Percentiles rank a stretch among this genome's conserved stretches.
Evolutionary conservation across 2,113 vertebrate species (phyloP).

Genomic region (Crotalus horridus): DNA sequence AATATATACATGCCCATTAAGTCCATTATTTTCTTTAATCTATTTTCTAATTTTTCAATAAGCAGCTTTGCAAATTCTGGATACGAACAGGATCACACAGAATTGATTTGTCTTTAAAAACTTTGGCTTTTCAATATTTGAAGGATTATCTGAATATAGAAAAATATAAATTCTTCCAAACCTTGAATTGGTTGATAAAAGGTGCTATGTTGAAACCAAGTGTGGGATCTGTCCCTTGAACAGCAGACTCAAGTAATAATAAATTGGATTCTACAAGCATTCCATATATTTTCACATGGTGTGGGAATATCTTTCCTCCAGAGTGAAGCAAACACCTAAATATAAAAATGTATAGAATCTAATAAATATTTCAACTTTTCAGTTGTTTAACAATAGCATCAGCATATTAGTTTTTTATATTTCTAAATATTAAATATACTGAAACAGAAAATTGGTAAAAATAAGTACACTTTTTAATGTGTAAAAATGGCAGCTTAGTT

Average conservation of each 20-base stretch:
- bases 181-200: constrained; percentile 97
- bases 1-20: neutral
- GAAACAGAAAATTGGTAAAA: neutral
- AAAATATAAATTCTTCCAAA: constrained; percentile 51
- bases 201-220: constrained; percentile 92
- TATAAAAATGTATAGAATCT: neutral
- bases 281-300: constrained; percentile 84
- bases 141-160: neutral
- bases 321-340: constrained; percentile 88
- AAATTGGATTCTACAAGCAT: constrained; percentile 87
- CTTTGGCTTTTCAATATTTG: neutral
- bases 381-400: neutral
- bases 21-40: neutral
- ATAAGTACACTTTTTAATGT: neutral
- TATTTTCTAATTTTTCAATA: neutral
- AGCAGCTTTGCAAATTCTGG: neutral
- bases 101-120: neutral
- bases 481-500: neutral
- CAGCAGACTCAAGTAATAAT: constrained; percentile 86
- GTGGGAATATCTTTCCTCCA: constrained; percentile 90
- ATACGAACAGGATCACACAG: neutral
- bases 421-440: neutral
- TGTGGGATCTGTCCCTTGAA: constrained; percentile 88
- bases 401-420: neutral
- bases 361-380: neutral